phyloP scores from a whole-genome alignment of 2,113 vertebrate species.

The Rostratula benghalensis region DNA sequence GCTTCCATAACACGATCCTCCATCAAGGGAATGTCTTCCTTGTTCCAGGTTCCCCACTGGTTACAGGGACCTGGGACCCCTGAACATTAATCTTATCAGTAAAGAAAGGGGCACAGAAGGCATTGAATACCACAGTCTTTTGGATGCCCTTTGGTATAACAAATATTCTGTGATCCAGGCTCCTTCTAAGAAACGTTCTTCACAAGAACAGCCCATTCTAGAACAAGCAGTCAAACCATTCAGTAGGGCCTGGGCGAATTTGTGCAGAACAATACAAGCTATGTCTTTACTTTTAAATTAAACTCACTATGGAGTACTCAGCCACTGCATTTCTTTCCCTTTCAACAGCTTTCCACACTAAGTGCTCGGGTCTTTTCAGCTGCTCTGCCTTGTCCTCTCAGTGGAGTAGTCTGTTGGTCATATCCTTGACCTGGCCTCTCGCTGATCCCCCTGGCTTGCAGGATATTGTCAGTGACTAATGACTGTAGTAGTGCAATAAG shows the following conservation, averaged over 20 bases:
- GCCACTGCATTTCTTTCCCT: background rate
- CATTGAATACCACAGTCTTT: fast-evolving
- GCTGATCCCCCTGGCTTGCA: background rate
- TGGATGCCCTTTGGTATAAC: background rate
- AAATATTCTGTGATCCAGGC: fast-evolving
- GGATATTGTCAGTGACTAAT: slow-evolving; percentile 29
- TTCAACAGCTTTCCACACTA: background rate
- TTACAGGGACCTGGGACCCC: background rate
- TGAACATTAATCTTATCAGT: background rate
- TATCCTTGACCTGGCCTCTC: background rate
- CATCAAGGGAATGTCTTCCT: background rate
- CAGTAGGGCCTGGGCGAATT: background rate
- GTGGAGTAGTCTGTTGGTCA: background rate
- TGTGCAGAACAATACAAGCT: background rate
- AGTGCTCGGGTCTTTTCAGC: background rate
- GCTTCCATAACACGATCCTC: background rate
- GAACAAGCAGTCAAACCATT: background rate
- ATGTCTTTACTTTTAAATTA: background rate
- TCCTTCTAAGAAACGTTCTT: background rate
- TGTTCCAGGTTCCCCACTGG: background rate
- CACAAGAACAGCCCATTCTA: background rate
- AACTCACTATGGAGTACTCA: background rate
- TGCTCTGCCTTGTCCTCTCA: background rate
- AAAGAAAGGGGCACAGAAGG: background rate
- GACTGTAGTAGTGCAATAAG: background rate